Percentiles rank a stretch among this genome's conserved stretches.
These are phyloP conservation scores for Tipula confusa DNA, from an alignment of 2,888 invertebrate species.

Conservation along the genomic window DNA sequence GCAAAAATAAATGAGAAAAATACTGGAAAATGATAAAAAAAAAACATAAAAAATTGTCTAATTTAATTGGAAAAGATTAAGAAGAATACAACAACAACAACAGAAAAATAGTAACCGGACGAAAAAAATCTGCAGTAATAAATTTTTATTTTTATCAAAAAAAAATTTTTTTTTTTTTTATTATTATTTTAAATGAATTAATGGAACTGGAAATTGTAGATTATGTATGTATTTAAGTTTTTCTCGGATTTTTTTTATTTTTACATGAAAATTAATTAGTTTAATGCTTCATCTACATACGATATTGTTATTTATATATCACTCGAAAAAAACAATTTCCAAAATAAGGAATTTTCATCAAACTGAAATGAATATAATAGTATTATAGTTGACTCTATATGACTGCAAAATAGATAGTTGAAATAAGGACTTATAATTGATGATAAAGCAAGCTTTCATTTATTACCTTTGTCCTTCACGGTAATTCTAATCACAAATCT, in stretches of 20 bases:
- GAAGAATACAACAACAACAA: conserved; percentile 15
- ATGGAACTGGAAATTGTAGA: conserved; percentile 20
- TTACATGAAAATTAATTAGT: neutral
- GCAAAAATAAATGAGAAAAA: neutral
- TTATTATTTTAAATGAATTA: conserved; percentile 14
- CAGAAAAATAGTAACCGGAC: conserved; percentile 5
- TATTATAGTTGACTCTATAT: too few relatives aligned
- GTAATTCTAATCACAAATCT: too few relatives aligned
- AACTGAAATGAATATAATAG: too few relatives aligned
- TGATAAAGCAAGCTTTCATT: too few relatives aligned
- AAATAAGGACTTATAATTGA: too few relatives aligned
- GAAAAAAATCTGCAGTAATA: conserved; percentile 29
- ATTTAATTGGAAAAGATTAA: conserved; percentile 30
- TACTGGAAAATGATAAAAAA: conserved; percentile 16
- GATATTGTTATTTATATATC: too few relatives aligned
- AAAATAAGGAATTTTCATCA: too few relatives aligned
- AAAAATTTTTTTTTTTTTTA: neutral
- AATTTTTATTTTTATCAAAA: conserved; percentile 29
- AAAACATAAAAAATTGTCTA: conserved; percentile 27
- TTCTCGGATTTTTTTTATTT: neutral
- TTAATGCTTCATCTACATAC: too few relatives aligned
- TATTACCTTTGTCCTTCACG: too few relatives aligned
- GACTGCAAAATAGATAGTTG: too few relatives aligned
- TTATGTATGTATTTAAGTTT: neutral
- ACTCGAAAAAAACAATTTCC: too few relatives aligned